Base-by-base conservation (phyloP, 2,888 invertebrate genomes). In the Caenorhabditis sinica region DNA sequence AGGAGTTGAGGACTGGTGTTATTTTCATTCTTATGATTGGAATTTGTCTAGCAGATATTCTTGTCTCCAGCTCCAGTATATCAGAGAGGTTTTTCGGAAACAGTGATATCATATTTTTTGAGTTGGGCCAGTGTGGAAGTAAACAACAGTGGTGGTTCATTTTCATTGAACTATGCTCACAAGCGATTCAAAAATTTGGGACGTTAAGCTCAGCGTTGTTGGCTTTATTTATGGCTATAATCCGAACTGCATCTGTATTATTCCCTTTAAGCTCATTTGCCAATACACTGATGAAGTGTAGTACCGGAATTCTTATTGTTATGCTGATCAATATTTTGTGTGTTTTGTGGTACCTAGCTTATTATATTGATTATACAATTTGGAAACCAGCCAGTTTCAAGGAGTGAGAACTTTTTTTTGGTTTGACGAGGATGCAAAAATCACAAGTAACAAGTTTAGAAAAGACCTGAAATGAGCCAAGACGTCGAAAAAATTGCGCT, bases 241-340 rank as follows among this genome's bases (percentile, higher is more conserved):
- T 68, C 15, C 23, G 68, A 30, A 68, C 51, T 2, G 2, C 30
- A 0, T 51, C 68, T 33, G 51, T 68, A 8, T 33, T 68, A n/a
- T 68, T 68, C 51, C 68, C 68, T 0, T 51, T 68, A 51, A 68
- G 68, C 33, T n/a, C 13, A 13, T 0, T n/a, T 0, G n/a, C 51
- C 6, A 17, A n/a, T 13, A 68, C 3, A 20, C 2, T 68, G 20
- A 33, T 33, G 9, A 49, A 36, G 15, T 2, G 17, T 2, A 30
- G 4, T 9, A n/a, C 20, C n/a, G 51, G n/a, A n/a, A n/a, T n/a
- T 1, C 0, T 51, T 2, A 23, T 51, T 1, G n/a, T 33, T 5
- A 9, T 51, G 8, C 33, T 33, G 8, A 33, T 33, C 8, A 33
- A 4, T 6, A 6, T 33, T 33, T 33, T 33, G 8, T 33, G 4